Evolutionary conservation across 2,797 vertebrate species (phyloP), one percentile per base, ranked within the genome.

Genomic region (Phoeniculus purpureus): DNA sequence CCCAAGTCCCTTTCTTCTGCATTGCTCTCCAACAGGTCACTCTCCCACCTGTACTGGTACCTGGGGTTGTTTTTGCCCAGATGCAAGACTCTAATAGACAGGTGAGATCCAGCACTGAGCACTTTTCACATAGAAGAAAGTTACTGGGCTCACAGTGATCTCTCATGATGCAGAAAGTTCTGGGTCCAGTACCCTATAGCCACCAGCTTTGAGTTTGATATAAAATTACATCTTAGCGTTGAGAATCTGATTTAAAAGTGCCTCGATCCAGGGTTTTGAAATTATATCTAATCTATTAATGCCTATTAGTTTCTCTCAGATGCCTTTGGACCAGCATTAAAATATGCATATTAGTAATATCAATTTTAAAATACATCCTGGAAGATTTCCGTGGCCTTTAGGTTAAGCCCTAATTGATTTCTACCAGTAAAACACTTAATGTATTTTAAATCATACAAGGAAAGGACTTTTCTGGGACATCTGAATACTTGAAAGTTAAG

Each of bases 401-500:
- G 72, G 59, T 94, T 92, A 94, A 93, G 58, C 51, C 32, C 58
- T 86, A 81, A 91, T 86, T 94, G 78, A 90, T 87, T 91, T 87
- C 80, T 66, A 76, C 31, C 22, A 37, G 52, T 76, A 56, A 92
- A 85, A 87, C 87, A 62, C 70, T 75, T 65, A 27, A 62, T 81
- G 78, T 68, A 59, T 91, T 85, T 89, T 62, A 76, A 93, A 75
- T 66, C 12, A 5, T 73, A 89, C 20, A 75, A 66, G 73, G 37
- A 83, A n/a, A 85, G 15, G 50, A 66, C 66, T 93, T 93, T 87
- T 75, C 81, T 85, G 75, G 65, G 51, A 55, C 58, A 56, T 15
- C 6, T 13, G 68, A 32, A 43, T 43, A 59, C 56, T 66, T 85
- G 23, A 61, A 88, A 76, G 76, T 89, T 83, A 58, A 86, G 82